phyloP scores from a whole-genome alignment of 2,797 vertebrate genomes.

The Tarsius wallacei region DNA sequence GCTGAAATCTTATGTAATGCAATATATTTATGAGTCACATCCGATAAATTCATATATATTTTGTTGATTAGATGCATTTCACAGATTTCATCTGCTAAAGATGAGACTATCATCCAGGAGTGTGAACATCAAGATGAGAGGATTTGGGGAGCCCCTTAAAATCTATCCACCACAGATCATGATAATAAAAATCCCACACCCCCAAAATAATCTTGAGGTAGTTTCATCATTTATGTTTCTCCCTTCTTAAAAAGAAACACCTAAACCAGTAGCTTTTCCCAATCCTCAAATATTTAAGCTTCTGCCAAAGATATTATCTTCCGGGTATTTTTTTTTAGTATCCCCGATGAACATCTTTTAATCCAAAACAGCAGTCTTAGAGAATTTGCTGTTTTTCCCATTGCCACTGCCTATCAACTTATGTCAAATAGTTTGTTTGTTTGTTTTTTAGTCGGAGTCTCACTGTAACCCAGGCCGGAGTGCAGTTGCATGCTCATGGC shows the following conservation, averaged over 20 bases:
- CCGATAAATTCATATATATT: background rate
- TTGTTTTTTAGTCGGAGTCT: too few relatives aligned
- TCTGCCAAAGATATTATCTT: background rate
- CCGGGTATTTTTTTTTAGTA: background rate
- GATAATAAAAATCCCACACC: background rate
- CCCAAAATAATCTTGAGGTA: background rate
- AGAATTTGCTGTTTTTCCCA: background rate
- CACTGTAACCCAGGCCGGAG: too few relatives aligned
- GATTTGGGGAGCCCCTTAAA: background rate
- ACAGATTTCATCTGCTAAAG: background rate
- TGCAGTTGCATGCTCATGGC: too few relatives aligned
- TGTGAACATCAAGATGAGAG: background rate
- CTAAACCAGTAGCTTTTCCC: background rate
- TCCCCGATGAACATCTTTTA: background rate
- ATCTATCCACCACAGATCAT: background rate
- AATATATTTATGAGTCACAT: background rate
- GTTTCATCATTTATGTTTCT: background rate
- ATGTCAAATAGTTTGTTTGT: too few relatives aligned
- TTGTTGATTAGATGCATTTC: background rate
- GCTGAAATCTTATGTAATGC: background rate
- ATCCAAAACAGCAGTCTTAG: background rate
- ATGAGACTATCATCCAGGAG: background rate
- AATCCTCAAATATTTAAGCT: slow-evolving; percentile 3
- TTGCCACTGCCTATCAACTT: background rate
- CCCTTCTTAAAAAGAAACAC: slow-evolving; percentile 21